Percentiles rank a stretch among this genome's conserved stretches.
Conservation (phyloP, 2,797 vertebrate genomes). For the Pangasius larnaudii region DNA sequence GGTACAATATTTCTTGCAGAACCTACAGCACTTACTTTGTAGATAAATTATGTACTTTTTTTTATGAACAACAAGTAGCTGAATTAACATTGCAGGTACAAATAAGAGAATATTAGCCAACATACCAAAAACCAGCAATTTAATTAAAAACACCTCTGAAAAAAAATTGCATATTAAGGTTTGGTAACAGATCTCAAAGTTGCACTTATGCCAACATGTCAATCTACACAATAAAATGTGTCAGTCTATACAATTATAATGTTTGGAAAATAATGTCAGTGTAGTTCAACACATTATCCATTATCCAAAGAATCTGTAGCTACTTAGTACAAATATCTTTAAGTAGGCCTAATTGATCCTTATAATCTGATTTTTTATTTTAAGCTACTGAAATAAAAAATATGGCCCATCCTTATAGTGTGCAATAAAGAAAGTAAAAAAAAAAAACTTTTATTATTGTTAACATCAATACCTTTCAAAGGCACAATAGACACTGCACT, state of each 20-base stretch:
- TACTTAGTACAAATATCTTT: neutral
- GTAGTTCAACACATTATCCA: neutral
- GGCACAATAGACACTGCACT: slow-evolving; percentile 13
- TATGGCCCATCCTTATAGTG: neutral
- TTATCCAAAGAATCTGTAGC: neutral
- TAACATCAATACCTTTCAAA: slow-evolving; percentile 32
- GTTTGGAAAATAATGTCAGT: neutral
- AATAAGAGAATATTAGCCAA: neutral
- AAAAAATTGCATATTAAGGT: too few relatives aligned
- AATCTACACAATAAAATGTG: neutral
- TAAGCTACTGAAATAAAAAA: neutral
- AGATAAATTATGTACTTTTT: neutral
- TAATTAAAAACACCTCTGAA: neutral
- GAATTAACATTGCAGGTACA: neutral
- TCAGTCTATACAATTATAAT: neutral
- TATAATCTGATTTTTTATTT: neutral
- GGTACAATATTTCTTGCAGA: neutral
- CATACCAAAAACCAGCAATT: neutral
- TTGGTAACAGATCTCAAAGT: neutral
- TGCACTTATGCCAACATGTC: neutral
- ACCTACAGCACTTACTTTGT: neutral
- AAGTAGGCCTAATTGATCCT: neutral
- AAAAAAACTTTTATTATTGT: slow-evolving; percentile 8
- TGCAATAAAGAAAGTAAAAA: neutral
- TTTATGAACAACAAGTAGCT: neutral